Base-by-base conservation (phyloP, 1,140 invertebrate species). In the Pseudomyrmex concolor region DNA sequence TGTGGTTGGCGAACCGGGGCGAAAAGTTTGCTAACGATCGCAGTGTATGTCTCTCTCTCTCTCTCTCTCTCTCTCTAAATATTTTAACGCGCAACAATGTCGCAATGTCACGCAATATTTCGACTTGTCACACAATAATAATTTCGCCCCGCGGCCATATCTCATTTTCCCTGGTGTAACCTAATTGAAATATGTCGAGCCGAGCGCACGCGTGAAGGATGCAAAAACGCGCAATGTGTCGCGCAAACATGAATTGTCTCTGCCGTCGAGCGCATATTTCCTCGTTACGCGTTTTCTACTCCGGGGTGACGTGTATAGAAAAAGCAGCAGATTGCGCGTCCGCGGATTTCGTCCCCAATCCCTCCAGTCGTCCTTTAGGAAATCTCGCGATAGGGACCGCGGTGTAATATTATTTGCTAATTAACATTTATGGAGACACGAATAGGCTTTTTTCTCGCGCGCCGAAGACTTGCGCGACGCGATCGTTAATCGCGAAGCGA, bases 361-460 rank as follows among this genome's bases (percentile, higher is more conserved):
- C 25, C 25, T 0, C 25, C 34, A 5, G 62, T 50, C 70, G 82
- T 71, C 64, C 71, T 50, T 83, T 22, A 62, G 72, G 72, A 70
- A 67, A 70, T 83, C 84, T 67, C 82, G 62, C 71, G 67, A 10
- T 43, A 60, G 64, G 63, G 50, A 74, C 59, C 22, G 55, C 60
- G 13, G 50, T 72, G 59, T 89, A 89, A 89, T n/a, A 22, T 89
- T 67, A 89, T 86, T 34, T 76, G 87, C 86, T 89, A 89, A 89
- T 89, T 86, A 89, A 89, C 80, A 89, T 89, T 88, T 89, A 89
- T 89, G 87, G 87, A 71, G 87, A 89, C 87, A 89, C 63, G 83
- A 85, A 88, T 83, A 85, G 72, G 83, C 86, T 87, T 84, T 84
- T 88, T 67, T 76, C 68, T 85, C 74, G 72, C 50, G 43, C 25